Evolutionary conservation across 2,113 vertebrate species (phyloP), one percentile per base, ranked within the genome.

Genomic region (Paramormyrops kingsleyae): DNA sequence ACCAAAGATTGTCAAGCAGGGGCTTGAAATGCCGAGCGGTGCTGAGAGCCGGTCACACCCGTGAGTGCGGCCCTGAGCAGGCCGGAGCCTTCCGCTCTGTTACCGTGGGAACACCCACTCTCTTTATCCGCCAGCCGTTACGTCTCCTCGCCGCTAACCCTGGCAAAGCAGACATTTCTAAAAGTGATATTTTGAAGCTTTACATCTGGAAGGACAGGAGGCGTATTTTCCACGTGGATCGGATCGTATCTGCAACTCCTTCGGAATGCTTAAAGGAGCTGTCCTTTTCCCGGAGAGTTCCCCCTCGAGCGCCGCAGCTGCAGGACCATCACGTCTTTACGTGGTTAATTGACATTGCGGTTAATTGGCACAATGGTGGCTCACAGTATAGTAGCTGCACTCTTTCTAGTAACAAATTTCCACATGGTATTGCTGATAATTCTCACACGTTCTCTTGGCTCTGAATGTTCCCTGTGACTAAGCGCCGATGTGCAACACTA

Each of bases 21-120:
- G 44, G 52, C 83, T 70, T 50, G 19, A 49, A 89, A 46, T 39
- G 50, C 53, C 17, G 83, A 13, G 83, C 46, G 2, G 31, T 88
- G 56, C 90, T 89, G 92, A 88, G 90, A 87, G 83, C 50, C 84
- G 31, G 92, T 91, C 91, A 92, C 92, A 91, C 92, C 92, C 91
- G 90, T 92, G 83, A 83, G 89, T 83, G 77, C 77, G 31, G 88
- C 85, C 91, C 89, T 19, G 49, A 89, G 46, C 39, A 53, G 90
- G 90, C 89, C 80, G 47, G 44, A 53, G 90, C 85, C 86, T 46
- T 89, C 80, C 89, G 42, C 84, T 88, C 87, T 47, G 62, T 39
- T 83, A 90, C 88, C 27, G 52, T 87, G 53, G 83, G 87, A 62
- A 87, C 62, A 90, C 74, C 59, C 77, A 46, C 21, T 66, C 46